A percentile compares a stretch with the other conserved stretches of the same genome.
These are phyloP conservation scores for Tridacna gigas DNA, from an alignment of 2,888 invertebrate genomes.

Conservation along the genomic window DNA sequence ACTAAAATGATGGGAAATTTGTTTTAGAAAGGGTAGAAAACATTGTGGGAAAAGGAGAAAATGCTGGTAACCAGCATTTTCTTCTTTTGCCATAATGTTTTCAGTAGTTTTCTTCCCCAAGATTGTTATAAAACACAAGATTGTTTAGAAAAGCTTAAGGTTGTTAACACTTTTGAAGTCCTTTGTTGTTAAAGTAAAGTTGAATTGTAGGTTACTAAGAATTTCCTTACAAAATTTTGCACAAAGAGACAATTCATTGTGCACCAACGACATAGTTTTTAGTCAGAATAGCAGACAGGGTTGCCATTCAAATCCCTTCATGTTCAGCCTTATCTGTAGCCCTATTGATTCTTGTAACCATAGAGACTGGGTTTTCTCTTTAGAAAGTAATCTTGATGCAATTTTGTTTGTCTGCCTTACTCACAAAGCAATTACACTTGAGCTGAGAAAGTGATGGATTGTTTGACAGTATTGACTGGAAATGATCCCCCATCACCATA, in stretches of 20 bases:
- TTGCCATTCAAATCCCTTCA: not conserved
- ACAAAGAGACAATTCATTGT: no score
- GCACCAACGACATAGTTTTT: no score
- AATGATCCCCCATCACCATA: no score
- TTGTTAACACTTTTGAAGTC: no score
- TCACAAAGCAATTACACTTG: slow-evolving; percentile 3
- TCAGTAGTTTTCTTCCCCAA: not conserved
- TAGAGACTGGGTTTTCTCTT: not conserved
- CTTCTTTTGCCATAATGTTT: not conserved
- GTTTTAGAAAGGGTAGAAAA: not conserved
- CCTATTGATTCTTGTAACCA: slow-evolving; percentile 3
- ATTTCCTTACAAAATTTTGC: no score
- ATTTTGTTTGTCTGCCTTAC: slow-evolving; percentile 5
- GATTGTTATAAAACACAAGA: no score
- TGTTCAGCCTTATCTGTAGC: no score
- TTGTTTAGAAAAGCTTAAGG: no score
- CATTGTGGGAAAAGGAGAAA: not conserved
- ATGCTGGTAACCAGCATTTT: not conserved
- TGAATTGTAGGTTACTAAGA: no score
- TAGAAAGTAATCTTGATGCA: not conserved
- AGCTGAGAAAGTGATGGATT: not conserved
- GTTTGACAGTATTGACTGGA: no score
- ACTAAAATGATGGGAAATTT: not conserved
- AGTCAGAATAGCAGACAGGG: no score
- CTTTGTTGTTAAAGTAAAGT: no score